Evolutionary conservation across 2,888 invertebrate genomes (phyloP), one percentile per base, ranked within the genome.

Genomic region (Callyntrura guangdongensis): DNA sequence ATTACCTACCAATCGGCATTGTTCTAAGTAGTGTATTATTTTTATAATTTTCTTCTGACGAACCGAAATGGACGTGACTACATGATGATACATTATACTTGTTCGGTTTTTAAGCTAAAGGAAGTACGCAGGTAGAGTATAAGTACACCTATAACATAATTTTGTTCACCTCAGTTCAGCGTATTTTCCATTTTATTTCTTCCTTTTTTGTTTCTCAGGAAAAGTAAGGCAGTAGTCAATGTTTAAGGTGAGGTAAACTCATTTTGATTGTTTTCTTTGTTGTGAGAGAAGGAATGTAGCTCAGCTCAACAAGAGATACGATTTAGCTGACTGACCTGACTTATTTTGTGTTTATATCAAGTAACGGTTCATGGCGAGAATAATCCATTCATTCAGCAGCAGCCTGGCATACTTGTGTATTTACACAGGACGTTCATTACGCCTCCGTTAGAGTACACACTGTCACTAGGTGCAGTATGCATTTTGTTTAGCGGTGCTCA

Each of bases 151-250:
- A n/a, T n/a, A n/a, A n/a, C n/a, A n/a, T n/a, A n/a, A n/a, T n/a
- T n/a, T n/a, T n/a, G n/a, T n/a, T n/a, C 22, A 9, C 17, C n/a
- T 9, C 72, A 9, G 5, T 27, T 11, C n/a, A 25, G 81, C n/a
- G 17, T 82, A 6, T 36, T 9, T 45, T 61, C 20, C 9, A 82
- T 61, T 36, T 17, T 17, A 36, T 61, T 82, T 61, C 82, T 61
- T 59, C 49, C 77, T 20, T 20, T 53, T 25, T 27, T 81, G 25
- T 81, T 81, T 79, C n/a, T 67, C 17, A 49, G 20, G 20, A 67
- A 87, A 88, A 88, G 88, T 88, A 88, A 88, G 88, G 82, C 88
- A 88, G 88, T 82, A 82, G 87, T 81, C 22, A 22, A 25, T 5
- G 17, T 22, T 6, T 8, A 53, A 8, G 49, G 11, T n/a, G 20